Base-by-base conservation (phyloP, 2,888 invertebrate species). In the Phortica magna region DNA sequence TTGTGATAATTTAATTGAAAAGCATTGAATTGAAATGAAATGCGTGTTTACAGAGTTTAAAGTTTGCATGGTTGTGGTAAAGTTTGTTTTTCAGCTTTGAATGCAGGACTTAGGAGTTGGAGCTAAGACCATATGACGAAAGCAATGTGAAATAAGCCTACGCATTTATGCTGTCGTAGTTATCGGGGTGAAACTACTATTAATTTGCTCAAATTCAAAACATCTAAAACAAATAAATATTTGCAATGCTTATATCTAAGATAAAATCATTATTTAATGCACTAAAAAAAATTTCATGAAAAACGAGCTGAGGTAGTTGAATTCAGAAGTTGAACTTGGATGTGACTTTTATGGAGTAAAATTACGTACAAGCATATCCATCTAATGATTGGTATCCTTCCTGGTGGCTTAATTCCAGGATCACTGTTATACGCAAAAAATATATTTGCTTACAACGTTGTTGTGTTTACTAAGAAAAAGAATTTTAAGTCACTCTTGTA, bases 1-100 rank as follows among this genome's bases (percentile, higher is more conserved):
- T 83, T 88, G 81, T 82, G 86, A 88, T 88, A 86, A 86, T 88
- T 86, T 88, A 86, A 86, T 86, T 87, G 87, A 87, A 83, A 82
- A 84, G 81, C 67, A 55, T 73, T 65, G 64, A 61, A 70, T 74
- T 74, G 74, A 74, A 74, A 65, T n/a, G 74, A 31, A 73, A 74
- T 74, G 77, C 79, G 78, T 67, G 39, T 53, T 55, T 74, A 39
- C n/a, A 43, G 71, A 64, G n/a, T 65, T 74, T 61, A 12, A 31
- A 64, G 31, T 65, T 71, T 64, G 48, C 64, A 31, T 22, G 72
- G 74, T 74, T 78, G 74, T 70, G 70, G 53, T 53, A 31, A 70
- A 53, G 53, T 42, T 67, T 67, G 48, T 14, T 48, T 48, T 9
- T 14, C 48, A 48, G 10, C 48, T 48, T 48, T 48, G 9, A 14